These are phyloP conservation scores for Pterocles orientalis DNA, from an alignment of 2,113 vertebrate species.

Conservation along the genomic window DNA sequence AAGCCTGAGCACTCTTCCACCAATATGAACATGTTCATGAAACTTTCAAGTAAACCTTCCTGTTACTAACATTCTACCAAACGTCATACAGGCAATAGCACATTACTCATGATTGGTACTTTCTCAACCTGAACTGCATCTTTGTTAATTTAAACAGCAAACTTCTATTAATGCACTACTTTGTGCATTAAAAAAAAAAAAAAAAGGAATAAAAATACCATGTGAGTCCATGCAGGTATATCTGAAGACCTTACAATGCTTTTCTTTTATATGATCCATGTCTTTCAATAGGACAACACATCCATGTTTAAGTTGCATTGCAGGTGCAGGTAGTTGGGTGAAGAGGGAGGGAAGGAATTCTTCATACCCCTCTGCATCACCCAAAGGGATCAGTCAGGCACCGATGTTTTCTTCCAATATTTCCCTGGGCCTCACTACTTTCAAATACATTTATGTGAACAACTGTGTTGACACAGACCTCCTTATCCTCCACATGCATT, in stretches of 20 bases:
- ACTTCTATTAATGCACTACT: slow-evolving; percentile 21
- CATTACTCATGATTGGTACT: neutral
- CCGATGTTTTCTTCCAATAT: neutral
- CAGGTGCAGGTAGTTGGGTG: fast-evolving
- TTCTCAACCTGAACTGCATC: neutral
- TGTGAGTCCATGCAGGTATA: neutral
- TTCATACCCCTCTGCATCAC: neutral
- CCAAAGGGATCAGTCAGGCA: neutral
- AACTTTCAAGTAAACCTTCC: neutral
- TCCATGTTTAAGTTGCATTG: neutral
- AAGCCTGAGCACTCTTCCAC: neutral
- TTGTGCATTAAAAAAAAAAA: neutral
- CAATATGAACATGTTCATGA: neutral
- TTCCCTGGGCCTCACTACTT: neutral
- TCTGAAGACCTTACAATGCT: neutral
- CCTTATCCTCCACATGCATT: neutral
- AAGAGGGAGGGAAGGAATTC: neutral
- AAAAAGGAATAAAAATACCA: neutral
- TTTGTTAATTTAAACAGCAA: neutral
- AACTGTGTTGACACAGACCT: neutral
- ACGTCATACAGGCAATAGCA: neutral
- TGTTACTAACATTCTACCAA: neutral
- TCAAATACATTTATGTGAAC: neutral
- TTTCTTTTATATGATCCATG: neutral
- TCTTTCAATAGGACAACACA: neutral